These are phyloP conservation scores for Acanthacorydalis orientalis DNA, from an alignment of 2,888 invertebrate genomes.

Conservation along the genomic window DNA sequence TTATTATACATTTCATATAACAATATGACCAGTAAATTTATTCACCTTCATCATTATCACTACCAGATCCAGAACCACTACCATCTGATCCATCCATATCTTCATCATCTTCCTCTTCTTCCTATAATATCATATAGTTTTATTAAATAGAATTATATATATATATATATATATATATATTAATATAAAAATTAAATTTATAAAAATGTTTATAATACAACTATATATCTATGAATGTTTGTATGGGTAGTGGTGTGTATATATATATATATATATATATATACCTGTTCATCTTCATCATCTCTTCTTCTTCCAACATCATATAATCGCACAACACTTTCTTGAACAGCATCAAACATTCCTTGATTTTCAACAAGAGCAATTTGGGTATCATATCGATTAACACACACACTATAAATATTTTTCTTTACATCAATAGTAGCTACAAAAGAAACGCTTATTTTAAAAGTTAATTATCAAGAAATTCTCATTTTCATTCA, in stretches of 20 bases:
- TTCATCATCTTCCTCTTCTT: conserved; percentile 47
- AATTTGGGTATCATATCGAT: conserved; percentile 70
- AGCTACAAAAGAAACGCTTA: conserved; percentile 32
- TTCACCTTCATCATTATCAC: conserved; percentile 28
- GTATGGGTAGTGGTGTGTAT: too few species aligned
- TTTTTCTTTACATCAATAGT: conserved; percentile 86
- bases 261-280: not conserved
- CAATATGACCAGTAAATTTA: too few species aligned
- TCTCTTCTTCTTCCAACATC: conserved; percentile 79
- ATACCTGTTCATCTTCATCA: conserved; percentile 74
- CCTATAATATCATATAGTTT: conserved; percentile 20
- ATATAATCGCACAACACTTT: conserved; percentile 80
- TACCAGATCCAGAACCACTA: conserved; percentile 32
- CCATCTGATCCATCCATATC: conserved; percentile 41
- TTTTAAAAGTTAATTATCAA: conserved; percentile 3
- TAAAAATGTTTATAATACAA: too few species aligned
- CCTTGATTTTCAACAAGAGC: conserved; percentile 83
- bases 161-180: conserved; percentile 15
- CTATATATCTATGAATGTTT: too few species aligned
- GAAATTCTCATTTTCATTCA: too few species aligned
- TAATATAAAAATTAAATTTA: too few species aligned
- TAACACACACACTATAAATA: conserved; percentile 72
- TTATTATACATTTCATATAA: too few species aligned
- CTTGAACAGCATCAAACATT: conserved; percentile 67
- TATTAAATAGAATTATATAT: too few species aligned